These are phyloP conservation scores for Solea senegalensis DNA, from an alignment of 2,113 vertebrate genomes.

Conservation along the genomic window DNA sequence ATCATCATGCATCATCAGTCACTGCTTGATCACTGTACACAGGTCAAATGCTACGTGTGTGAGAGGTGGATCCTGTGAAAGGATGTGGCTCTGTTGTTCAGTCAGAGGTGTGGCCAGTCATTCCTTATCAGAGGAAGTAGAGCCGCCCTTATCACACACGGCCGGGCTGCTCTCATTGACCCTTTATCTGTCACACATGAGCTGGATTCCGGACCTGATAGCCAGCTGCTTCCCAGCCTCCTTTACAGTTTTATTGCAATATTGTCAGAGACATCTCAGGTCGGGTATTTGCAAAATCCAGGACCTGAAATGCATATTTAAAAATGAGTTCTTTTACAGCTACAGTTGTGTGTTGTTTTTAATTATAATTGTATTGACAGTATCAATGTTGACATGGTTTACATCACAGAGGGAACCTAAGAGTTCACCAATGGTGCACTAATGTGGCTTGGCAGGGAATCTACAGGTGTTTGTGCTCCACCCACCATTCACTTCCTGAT, in stretches of 20 bases:
- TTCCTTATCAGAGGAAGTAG: constrained; percentile 75
- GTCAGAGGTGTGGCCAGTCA: constrained; percentile 55
- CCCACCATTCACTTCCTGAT: constrained; percentile 41
- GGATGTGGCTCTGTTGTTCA: constrained; percentile 50
- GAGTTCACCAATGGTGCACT: constrained; percentile 8
- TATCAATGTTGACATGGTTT: background rate
- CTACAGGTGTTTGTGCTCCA: constrained; percentile 34
- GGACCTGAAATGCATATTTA: background rate
- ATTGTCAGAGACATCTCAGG: constrained; percentile 7
- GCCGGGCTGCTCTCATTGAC: constrained; percentile 60
- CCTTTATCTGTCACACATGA: constrained; percentile 65
- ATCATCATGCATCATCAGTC: constrained; percentile 9
- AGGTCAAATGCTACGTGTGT: constrained; percentile 3
- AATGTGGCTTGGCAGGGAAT: constrained; percentile 6
- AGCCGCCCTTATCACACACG: constrained; percentile 65
- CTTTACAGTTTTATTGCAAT: constrained; percentile 50
- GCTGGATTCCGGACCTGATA: constrained; percentile 62
- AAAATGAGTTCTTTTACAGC: background rate
- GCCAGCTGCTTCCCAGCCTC: constrained; percentile 5
- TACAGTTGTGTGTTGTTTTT: background rate
- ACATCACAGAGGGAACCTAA: background rate
- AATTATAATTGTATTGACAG: background rate
- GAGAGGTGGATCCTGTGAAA: background rate
- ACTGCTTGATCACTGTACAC: constrained; percentile 37
- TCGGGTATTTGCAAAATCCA: constrained; percentile 9